These are phyloP conservation scores for Cosmopolites sordidus DNA, from an alignment of 2,888 invertebrate genomes.

Conservation along the genomic window DNA sequence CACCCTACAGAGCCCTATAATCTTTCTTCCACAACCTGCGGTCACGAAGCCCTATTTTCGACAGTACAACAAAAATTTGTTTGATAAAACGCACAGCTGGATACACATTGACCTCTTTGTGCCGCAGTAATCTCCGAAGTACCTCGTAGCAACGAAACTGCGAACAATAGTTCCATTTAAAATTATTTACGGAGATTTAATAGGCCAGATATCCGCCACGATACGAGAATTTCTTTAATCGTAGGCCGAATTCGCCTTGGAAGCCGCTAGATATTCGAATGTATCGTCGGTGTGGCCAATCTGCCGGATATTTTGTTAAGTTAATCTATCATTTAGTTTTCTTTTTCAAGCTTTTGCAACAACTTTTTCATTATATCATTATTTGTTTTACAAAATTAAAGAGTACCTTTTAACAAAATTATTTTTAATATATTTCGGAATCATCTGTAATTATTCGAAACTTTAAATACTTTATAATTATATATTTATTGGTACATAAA, in stretches of 20 bases:
- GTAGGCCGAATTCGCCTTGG: slow-evolving; percentile 12
- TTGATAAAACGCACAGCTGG: slow-evolving; percentile 29
- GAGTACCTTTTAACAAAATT: too few species aligned
- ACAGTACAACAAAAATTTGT: slow-evolving; percentile 16
- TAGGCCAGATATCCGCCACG: slow-evolving; percentile 30
- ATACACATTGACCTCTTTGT: slow-evolving; percentile 32
- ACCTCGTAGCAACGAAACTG: slow-evolving; percentile 23
- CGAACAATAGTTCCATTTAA: slow-evolving; percentile 27
- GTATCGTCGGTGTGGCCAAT: too few species aligned
- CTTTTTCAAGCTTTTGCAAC: too few species aligned
- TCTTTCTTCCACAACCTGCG: slow-evolving; percentile 30
- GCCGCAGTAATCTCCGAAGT: slow-evolving; percentile 22
- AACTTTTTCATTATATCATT: too few species aligned
- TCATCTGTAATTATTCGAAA: too few species aligned
- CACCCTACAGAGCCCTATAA: slow-evolving; percentile 18
- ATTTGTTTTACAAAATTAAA: too few species aligned
- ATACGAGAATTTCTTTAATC: slow-evolving; percentile 31
- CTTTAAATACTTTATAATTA: too few species aligned
- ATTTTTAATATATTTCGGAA: too few species aligned
- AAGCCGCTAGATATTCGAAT: not conserved
- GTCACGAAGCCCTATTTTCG: slow-evolving; percentile 29
- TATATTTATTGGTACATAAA: too few species aligned
- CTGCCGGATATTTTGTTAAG: too few species aligned
- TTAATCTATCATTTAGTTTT: too few species aligned
- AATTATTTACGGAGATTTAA: slow-evolving; percentile 37